These are phyloP conservation scores for Adelognathus sp. DNA, from an alignment of 2,888 invertebrate genomes.

Conservation along the genomic window DNA sequence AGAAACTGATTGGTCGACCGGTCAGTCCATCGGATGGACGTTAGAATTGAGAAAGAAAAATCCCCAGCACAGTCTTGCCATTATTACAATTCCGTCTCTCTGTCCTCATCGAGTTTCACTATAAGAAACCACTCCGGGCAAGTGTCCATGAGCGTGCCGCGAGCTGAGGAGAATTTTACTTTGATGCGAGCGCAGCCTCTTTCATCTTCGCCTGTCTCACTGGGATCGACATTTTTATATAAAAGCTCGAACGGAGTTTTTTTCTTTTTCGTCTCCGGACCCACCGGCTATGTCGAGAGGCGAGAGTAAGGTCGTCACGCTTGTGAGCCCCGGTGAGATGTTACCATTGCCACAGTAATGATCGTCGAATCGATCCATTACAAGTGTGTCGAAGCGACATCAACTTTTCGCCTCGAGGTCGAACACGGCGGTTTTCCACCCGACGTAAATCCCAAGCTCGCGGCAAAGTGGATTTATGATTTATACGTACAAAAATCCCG, in stretches of 20 bases:
- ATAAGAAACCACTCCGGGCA: neutral
- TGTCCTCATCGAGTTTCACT: neutral
- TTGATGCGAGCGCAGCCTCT: slow-evolving; percentile 10
- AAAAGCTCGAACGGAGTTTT: neutral
- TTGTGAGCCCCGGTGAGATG: neutral
- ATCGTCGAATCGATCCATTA: slow-evolving; percentile 10
- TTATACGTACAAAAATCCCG: slow-evolving; percentile 1
- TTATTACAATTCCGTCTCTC: neutral
- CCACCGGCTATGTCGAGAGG: neutral
- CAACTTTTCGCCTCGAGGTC: neutral
- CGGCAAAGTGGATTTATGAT: slow-evolving; percentile 24
- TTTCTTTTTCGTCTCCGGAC: neutral
- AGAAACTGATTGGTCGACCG: neutral
- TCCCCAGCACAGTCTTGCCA: neutral
- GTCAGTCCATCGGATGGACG: neutral
- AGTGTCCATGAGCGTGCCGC: neutral
- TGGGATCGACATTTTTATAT: slow-evolving; percentile 24
- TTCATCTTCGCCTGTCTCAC: slow-evolving; percentile 31
- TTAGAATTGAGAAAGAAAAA: neutral
- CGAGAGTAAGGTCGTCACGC: neutral
- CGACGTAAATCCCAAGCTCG: neutral
- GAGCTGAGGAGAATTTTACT: slow-evolving; percentile 19
- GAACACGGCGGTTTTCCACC: neutral
- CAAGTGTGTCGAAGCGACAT: neutral
- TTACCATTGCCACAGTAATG: neutral